Conservation (phyloP, 2,797 vertebrate species). For the Acomys russatus region DNA sequence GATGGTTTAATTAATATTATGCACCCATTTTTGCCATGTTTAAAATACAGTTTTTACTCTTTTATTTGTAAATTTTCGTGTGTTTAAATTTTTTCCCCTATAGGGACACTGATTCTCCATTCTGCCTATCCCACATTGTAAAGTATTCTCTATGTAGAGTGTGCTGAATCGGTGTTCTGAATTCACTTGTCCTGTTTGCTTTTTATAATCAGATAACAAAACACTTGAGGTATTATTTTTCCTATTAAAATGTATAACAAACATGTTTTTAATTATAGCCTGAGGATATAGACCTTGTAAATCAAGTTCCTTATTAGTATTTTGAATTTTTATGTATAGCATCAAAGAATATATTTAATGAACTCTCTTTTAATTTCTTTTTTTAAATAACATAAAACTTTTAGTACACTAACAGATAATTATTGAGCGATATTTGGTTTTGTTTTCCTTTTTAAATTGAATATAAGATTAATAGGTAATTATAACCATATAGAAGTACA, state of each 20-base stretch:
- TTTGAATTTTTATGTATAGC: slow-evolving; percentile 34
- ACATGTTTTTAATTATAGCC: slow-evolving; percentile 11
- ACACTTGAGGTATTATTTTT: background rate
- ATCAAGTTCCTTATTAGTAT: background rate
- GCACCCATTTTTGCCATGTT: background rate
- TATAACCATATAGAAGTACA: background rate
- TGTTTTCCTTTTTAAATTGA: background rate
- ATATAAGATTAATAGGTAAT: background rate
- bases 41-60: slow-evolving; percentile 34
- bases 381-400: slow-evolving; percentile 49
- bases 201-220: slow-evolving; percentile 40
- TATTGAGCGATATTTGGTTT: background rate
- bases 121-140: background rate
- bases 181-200: background rate
- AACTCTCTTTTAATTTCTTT: slow-evolving; percentile 7
- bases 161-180: background rate
- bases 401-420: background rate
- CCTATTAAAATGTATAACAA: slow-evolving; percentile 33
- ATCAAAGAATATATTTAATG: background rate
- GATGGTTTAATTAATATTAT: background rate
- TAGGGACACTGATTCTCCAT: background rate
- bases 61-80: background rate
- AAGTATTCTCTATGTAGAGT: background rate
- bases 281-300: background rate
- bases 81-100: slow-evolving; percentile 1